Evolutionary conservation across 1,140 invertebrate species (phyloP), one percentile per base, ranked within the genome.

Genomic region (Neodiprion lecontei): DNA sequence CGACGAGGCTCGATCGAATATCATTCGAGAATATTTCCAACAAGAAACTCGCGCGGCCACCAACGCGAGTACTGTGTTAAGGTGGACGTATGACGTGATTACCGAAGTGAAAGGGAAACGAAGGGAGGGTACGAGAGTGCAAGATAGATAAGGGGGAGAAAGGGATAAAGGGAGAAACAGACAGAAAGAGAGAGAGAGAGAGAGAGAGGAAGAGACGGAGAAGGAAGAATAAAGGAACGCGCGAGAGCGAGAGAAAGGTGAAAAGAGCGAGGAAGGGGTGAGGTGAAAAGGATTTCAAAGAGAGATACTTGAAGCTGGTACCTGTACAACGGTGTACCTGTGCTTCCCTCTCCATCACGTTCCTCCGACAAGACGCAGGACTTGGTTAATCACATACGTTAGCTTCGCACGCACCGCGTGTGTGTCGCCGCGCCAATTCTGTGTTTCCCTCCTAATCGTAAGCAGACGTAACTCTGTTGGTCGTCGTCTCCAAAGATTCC

Each of bases 1-100:
- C 67, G 67, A 68, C 75, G 48, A 77, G 75, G 78, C 77, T 49
- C 72, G 72, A 48, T 69, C 53, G 48, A 69, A 69, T 17, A 17
- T 49, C n/a, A 53, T 11, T 40, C 53, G 53, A 87, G 53, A 7
- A 61, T n/a, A 61, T 61, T 61, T 61, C 28, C 28, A 61, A 61
- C 53, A n/a, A 11, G 53, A 8, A 61, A 12, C 53, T 61, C 53
- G 21, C 12, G 12, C 65, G 47, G 69, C 23, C 49, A 65, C 5
- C 21, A 70, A 48, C 21, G 70, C 50, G 70, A 48, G 5, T 40
- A 40, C 9, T 53, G 70, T 68, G 66, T 66, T 61, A 72, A 69
- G 69, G 53, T 48, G 61, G 48, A 28, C 49, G 70, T 61, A 65
- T 47, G 49, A 50, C 48, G 68, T 23, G n/a, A 10, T 47, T 48